Base-by-base conservation (phyloP, 2,888 invertebrate genomes). In the Rapana venosa region DNA sequence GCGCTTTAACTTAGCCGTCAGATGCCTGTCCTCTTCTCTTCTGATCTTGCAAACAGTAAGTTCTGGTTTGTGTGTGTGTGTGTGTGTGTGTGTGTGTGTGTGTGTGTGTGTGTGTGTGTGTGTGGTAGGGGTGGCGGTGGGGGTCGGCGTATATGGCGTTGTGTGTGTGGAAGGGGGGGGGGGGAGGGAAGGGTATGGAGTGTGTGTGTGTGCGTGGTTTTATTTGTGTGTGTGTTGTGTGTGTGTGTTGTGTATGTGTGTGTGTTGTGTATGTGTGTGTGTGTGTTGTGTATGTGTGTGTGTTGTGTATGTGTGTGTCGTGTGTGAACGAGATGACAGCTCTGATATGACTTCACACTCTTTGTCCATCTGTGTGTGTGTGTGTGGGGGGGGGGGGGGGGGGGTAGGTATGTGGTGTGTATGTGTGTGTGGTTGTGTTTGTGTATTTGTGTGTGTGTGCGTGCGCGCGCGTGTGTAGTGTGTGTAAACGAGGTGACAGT, bases 91-190 rank as follows among this genome's bases (percentile, higher is more conserved):
- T 77, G 77, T 77, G 77, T 77, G n/a, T 79, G 79, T 79, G 79
- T 79, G 79, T 79, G 79, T 79, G 79, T 79, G 79, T 79, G 79
- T 79, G 79, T 79, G 79, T 79, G 79, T 79, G 79, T 79, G 79
- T 79, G 79, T 79, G 66, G 17, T 4, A 2, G 66, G 17, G 66
- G 17, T 4, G 17, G 66, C 1, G 66, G 17, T 4, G 17, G 66
- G 17, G 66, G 2, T 61, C 13, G 11, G 61, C 17, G 61, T 61
- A 17, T 61, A 17, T 61, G 61, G 61, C 17, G 61, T 11, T 61
- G 77, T 77, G 77, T 77, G 77, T 77, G 77, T 77, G n/a, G n/a
- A n/a, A n/a, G 13, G 17, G 66, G 17, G 66, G 17, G 66, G 17
- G 66, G 2, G 13, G 2, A 13, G 2, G 66, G 2, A 13, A 6